phyloP scores from a whole-genome alignment of 2,797 vertebrate species.

The Alauda arvensis region DNA sequence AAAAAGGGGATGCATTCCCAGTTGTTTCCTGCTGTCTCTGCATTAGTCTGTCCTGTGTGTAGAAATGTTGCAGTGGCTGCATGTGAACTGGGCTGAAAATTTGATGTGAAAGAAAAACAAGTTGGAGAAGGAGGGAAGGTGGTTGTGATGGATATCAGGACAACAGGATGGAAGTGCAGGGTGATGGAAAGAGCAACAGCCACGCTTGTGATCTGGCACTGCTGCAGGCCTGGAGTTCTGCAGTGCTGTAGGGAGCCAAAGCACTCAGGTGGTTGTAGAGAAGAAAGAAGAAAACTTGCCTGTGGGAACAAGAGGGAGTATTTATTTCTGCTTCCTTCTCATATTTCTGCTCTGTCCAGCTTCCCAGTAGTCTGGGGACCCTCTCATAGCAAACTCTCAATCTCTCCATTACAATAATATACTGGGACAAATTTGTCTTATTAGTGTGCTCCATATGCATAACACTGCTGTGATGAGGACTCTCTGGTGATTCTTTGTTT shows the following conservation, averaged over 20 bases:
- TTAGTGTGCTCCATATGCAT: background rate
- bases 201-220: background rate
- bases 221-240: background rate
- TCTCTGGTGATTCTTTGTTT: background rate
- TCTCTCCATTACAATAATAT: background rate
- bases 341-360: background rate
- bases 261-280: rapidly evolving
- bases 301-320: background rate
- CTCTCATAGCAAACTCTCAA: background rate
- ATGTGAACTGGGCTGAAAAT: background rate
- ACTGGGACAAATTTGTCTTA: background rate
- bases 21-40: background rate
- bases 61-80: background rate
- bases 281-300: background rate
- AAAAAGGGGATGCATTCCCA: background rate
- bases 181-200: background rate
- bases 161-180: background rate
- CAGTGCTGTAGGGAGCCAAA: background rate
- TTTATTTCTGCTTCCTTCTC: background rate
- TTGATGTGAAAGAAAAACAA: background rate
- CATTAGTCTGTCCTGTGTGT: background rate
- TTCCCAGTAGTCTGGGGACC: background rate
- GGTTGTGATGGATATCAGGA: background rate
- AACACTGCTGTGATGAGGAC: background rate
- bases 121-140: background rate